These are phyloP conservation scores for Synanthedon formicaeformis DNA, from an alignment of 2,888 invertebrate species.

Conservation along the genomic window DNA sequence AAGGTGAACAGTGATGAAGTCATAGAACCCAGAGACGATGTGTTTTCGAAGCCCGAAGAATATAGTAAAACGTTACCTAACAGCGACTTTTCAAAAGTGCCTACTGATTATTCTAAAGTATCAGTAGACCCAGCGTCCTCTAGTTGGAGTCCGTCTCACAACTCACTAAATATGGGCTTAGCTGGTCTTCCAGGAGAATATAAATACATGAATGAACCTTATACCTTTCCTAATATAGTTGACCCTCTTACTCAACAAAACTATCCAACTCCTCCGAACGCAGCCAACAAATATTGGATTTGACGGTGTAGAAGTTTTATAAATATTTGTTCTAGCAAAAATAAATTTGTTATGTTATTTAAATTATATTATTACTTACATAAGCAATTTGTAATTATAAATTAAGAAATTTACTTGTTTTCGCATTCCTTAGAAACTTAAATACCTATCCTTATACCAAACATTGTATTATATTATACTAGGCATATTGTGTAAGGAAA, in stretches of 20 bases:
- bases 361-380: constrained; percentile 28
- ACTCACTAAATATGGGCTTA: constrained; percentile 60
- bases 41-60: constrained; percentile 50
- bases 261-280: constrained; percentile 55
- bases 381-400: constrained; percentile 19
- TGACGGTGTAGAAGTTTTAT: constrained; percentile 26
- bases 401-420: constrained; percentile 53
- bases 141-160: constrained; percentile 67
- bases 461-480: constrained; percentile 39
- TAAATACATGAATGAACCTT: constrained; percentile 65
- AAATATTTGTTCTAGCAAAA: constrained; percentile 16
- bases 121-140: constrained; percentile 64
- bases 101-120: constrained; percentile 63
- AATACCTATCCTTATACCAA: constrained; percentile 56
- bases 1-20: constrained; percentile 51
- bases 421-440: constrained; percentile 44
- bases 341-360: constrained; percentile 29
- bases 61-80: constrained; percentile 54
- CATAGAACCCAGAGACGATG: constrained; percentile 52
- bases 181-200: constrained; percentile 60
- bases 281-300: constrained; percentile 65
- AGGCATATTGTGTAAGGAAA: constrained; percentile 20
- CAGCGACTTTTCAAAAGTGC: constrained; percentile 71
- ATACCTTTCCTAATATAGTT: constrained; percentile 54
- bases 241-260: constrained; percentile 59